phyloP scores from a whole-genome alignment of 2,888 invertebrate genomes.

The Blera fallax region DNA sequence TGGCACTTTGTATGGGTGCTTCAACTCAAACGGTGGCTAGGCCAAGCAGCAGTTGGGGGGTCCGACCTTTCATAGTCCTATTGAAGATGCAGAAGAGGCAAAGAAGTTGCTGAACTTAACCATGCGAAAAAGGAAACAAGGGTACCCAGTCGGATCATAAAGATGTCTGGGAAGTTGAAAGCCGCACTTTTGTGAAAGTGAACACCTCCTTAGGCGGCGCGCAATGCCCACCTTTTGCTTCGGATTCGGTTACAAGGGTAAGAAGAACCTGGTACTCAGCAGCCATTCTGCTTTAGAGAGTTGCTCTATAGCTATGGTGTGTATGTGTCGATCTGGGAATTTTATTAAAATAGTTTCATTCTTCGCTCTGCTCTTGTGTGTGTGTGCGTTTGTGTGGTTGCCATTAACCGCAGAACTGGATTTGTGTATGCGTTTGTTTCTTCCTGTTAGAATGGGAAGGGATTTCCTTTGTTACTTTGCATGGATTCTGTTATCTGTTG shows the following conservation, averaged over 20 bases:
- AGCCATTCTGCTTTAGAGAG: conserved; percentile 12
- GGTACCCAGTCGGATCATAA: conserved; percentile 74
- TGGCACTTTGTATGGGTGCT: conserved; percentile 63
- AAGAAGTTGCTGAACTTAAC: conserved; percentile 45
- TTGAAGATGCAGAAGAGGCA: conserved; percentile 1
- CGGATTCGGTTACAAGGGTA: conserved; percentile 21
- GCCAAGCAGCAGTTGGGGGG: conserved; percentile 18
- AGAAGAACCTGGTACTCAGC: conserved; percentile 33
- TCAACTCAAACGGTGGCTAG: conserved; percentile 30
- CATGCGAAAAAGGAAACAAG: conserved; percentile 70
- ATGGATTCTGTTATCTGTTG: conserved; percentile 45
- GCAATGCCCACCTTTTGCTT: conserved; percentile 27
- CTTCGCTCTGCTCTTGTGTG: neutral
- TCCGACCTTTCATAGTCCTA: conserved; percentile 24
- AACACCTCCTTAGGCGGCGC: conserved; percentile 65
- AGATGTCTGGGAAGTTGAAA: conserved; percentile 76
- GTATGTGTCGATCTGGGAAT: conserved; percentile 14
- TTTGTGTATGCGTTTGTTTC: conserved; percentile 34
- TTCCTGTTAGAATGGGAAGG: conserved; percentile 8
- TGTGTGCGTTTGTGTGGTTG: conserved; percentile 18
- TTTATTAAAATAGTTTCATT: conserved; percentile 56
- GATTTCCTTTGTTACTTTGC: conserved; percentile 64
- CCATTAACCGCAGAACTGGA: conserved; percentile 55
- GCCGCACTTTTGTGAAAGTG: conserved; percentile 70
- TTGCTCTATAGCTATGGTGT: neutral